Base-by-base conservation (phyloP, 2,113 vertebrate genomes). In the Ammodytes marinus region DNA sequence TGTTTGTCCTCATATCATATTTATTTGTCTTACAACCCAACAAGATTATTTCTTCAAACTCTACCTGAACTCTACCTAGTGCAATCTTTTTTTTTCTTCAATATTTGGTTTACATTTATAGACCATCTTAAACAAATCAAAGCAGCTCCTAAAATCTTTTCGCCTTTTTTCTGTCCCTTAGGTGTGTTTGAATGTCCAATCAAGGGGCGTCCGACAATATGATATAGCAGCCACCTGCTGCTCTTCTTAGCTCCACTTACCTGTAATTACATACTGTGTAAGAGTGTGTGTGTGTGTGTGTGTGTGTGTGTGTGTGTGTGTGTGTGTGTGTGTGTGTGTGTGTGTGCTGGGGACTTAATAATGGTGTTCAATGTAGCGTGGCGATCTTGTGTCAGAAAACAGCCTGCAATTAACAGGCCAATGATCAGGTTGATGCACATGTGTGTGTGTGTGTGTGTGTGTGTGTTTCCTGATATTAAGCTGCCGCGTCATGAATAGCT, bases 201-300 rank as follows among this genome's bases (percentile, higher is more conserved):
- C 43, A 80, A 54, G 71, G 13, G 43, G n/a, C 12, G 17, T 65
- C 43, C 19, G 57, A 78, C 64, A 72, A 87, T 45, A 63, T 19
- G 84, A 86, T 87, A 78, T 55, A 13, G 10, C 64, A 8, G 68
- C 84, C 91, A 92, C 88, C 89, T 92, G 91, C 85, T 74, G 69
- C 54, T 69, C 80, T 45, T 40, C 47, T 40, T 76, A 53, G 80
- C 69, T 91, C 79, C 27, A 61, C 59, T 90, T 86, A 91, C 87
- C 87, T 91, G 83, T 93, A 92, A 94, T 93, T 89, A 91, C 80
- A 88, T 77, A 42, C 53, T 10, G 39, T 45, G 47, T 6, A 12
- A 46, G 9, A 79, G 59, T 52, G 75, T 76, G 82, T 71, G 75
- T 63, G 72, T 80, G 76, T 77, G 49, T 52, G 43, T 69, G 69